phyloP scores from a whole-genome alignment of 2,113 vertebrate species.

The Hyperopisus bebe region DNA sequence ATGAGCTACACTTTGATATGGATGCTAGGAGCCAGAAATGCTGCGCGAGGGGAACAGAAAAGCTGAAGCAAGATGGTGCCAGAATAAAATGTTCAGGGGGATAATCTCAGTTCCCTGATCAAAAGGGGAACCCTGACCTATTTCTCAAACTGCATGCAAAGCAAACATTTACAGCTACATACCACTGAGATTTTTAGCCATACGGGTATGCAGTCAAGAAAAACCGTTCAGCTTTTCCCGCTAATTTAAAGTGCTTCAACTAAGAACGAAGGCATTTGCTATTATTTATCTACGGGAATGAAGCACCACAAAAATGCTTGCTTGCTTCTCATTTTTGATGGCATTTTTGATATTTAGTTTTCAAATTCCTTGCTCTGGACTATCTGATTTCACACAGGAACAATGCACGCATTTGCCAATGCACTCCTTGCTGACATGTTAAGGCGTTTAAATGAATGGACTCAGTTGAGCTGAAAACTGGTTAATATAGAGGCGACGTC shows the following conservation, averaged over 20 bases:
- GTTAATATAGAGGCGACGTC: slow-evolving; percentile 11
- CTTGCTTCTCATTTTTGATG: background rate
- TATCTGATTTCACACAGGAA: background rate
- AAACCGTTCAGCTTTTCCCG: background rate
- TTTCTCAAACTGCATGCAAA: slow-evolving; percentile 41
- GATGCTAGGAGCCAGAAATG: background rate
- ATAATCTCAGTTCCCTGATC: slow-evolving; percentile 42
- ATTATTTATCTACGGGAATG: background rate
- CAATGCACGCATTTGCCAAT: background rate
- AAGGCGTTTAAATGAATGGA: slow-evolving; percentile 10
- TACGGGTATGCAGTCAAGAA: background rate
- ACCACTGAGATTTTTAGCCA: background rate
- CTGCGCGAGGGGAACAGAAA: background rate
- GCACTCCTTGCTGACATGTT: background rate
- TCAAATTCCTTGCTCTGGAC: background rate
- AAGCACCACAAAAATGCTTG: background rate
- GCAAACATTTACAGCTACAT: slow-evolving; percentile 38
- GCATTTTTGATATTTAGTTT: background rate
- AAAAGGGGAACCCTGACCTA: slow-evolving; percentile 42
- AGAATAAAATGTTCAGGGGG: slow-evolving; percentile 28
- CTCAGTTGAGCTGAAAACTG: slow-evolving; percentile 20
- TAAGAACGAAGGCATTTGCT: background rate
- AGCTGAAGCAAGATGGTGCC: slow-evolving; percentile 22
- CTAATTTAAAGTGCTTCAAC: background rate
- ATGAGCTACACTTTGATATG: background rate